These are phyloP conservation scores for Lasioglossum oenotherae DNA, from an alignment of 2,888 invertebrate species.

Conservation along the genomic window DNA sequence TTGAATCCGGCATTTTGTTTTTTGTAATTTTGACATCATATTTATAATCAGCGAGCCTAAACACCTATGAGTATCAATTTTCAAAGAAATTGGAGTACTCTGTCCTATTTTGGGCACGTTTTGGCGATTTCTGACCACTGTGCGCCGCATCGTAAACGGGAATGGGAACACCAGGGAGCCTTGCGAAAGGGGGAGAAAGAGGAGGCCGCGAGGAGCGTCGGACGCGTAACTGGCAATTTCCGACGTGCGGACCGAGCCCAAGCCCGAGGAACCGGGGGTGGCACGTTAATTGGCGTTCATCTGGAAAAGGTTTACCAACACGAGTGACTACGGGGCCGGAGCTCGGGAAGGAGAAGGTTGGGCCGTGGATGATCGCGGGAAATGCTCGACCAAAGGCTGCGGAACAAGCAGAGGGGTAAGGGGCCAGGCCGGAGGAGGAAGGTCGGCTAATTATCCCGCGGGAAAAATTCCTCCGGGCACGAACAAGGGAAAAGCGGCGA, in stretches of 20 bases:
- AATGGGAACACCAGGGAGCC: background rate
- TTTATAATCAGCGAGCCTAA: no score
- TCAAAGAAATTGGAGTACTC: no score
- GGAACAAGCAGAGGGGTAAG: background rate
- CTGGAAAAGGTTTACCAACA: conserved; percentile 71
- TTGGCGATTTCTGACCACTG: no score
- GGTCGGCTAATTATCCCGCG: conserved; percentile 69
- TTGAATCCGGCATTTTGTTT: no score
- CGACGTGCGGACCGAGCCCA: background rate
- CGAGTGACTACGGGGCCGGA: conserved; percentile 32
- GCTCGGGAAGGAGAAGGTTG: background rate
- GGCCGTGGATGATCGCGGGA: conserved; percentile 44
- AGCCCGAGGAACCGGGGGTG: conserved; percentile 4
- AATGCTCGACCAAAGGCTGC: conserved; percentile 29
- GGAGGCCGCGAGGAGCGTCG: background rate
- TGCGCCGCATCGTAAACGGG: background rate
- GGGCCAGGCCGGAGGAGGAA: conserved; percentile 12
- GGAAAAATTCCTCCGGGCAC: conserved; percentile 68
- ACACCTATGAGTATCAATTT: no score
- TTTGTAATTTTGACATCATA: no score
- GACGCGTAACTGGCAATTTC: conserved; percentile 55
- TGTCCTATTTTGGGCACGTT: no score
- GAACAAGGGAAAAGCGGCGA: conserved; percentile 35
- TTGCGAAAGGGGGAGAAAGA: conserved; percentile 10
- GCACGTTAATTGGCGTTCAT: conserved; percentile 72